phyloP scores from a whole-genome alignment of 53 echinoderm and acorn worm genomes.

The Antedon mediterranea region DNA sequence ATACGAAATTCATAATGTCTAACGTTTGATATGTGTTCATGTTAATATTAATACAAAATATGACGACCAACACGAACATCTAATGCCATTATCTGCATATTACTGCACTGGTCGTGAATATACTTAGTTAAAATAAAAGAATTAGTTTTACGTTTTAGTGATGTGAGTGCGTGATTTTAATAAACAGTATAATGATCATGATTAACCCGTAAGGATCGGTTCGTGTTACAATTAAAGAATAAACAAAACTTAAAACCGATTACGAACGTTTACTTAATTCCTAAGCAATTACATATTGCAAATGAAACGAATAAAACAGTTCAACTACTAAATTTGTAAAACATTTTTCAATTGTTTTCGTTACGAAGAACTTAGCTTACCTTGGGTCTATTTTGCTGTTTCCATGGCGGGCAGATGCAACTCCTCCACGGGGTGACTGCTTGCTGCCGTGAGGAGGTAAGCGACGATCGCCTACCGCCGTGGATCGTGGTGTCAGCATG shows the following conservation, averaged over 20 bases:
- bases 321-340: not conserved
- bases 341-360: not conserved
- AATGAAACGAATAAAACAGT: not conserved
- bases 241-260: not conserved
- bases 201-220: not conserved
- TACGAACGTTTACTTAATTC: not conserved
- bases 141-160: not conserved
- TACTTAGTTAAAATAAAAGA: not conserved
- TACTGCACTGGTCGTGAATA: not conserved
- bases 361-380: not conserved
- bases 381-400: conserved; percentile 38
- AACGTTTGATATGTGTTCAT: too few species aligned
- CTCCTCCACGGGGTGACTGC: not conserved
- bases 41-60: too few species aligned
- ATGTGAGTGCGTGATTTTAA: not conserved
- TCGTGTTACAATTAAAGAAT: not conserved
- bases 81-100: not conserved
- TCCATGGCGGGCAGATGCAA: not conserved
- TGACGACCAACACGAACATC: not conserved
- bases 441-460: not conserved
- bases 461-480: too few species aligned
- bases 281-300: not conserved
- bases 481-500: not conserved
- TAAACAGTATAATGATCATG: not conserved
- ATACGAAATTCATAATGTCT: too few species aligned